These are phyloP conservation scores for Nebria ingens DNA, from an alignment of 1,140 invertebrate species.

Conservation along the genomic window DNA sequence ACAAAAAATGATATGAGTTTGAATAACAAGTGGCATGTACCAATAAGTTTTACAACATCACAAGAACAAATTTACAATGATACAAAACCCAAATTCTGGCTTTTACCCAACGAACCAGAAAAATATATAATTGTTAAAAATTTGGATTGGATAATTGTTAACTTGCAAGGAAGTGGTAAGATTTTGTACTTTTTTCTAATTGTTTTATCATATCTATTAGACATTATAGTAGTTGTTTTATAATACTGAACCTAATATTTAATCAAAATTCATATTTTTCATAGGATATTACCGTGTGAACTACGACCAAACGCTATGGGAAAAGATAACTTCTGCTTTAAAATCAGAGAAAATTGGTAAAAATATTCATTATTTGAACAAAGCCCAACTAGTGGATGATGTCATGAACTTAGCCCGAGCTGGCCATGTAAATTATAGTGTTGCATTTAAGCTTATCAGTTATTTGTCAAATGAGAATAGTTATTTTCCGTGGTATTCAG, in stretches of 20 bases:
- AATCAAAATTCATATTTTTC: too few species aligned
- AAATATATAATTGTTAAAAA: slow-evolving; percentile 24
- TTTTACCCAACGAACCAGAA: slow-evolving; percentile 20
- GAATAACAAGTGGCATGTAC: slow-evolving; percentile 43
- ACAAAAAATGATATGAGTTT: too few species aligned
- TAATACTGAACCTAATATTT: background rate
- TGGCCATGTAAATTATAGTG: slow-evolving; percentile 32
- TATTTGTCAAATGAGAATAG: slow-evolving; percentile 51
- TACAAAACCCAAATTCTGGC: slow-evolving; percentile 40
- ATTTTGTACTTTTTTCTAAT: slow-evolving; percentile 10
- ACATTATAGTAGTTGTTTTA: slow-evolving; percentile 4
- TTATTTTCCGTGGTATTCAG: slow-evolving; percentile 53
- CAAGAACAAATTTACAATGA: slow-evolving; percentile 39
- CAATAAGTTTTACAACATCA: slow-evolving; percentile 46
- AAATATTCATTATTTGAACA: slow-evolving; percentile 59
- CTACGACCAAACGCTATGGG: slow-evolving; percentile 61
- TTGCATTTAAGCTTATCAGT: slow-evolving; percentile 43
- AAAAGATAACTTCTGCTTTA: slow-evolving; percentile 43
- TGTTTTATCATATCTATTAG: background rate
- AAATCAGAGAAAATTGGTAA: slow-evolving; percentile 36
- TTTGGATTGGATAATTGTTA: slow-evolving; percentile 55
- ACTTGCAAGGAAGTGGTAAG: slow-evolving; percentile 53
- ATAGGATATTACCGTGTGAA: slow-evolving; percentile 69
- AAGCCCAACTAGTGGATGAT: slow-evolving; percentile 74
- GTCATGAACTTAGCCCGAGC: slow-evolving; percentile 49